phyloP scores from a whole-genome alignment of 1,140 invertebrate genomes.

The Drosophila bocqueti region DNA sequence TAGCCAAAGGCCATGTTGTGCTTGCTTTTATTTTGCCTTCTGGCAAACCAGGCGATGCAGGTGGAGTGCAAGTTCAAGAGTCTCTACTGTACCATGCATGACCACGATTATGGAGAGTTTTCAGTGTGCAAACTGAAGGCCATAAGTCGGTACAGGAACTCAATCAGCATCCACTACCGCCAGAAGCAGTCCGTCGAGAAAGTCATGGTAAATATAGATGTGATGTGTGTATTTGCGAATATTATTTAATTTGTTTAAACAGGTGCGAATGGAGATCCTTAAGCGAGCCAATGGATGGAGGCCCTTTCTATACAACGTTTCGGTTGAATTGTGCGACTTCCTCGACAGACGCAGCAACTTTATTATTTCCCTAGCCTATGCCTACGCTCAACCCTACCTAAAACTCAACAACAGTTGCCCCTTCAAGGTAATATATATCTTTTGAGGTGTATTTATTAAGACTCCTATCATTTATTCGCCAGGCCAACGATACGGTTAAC shows the following conservation, averaged over 20 bases:
- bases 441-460: background rate
- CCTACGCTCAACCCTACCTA: background rate
- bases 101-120: background rate
- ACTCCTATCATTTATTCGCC: background rate
- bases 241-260: background rate
- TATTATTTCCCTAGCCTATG: background rate
- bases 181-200: background rate
- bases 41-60: background rate
- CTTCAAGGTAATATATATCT: background rate
- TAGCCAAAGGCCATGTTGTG: background rate
- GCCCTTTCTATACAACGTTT: background rate
- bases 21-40: background rate
- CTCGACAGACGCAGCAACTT: background rate
- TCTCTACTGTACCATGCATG: background rate
- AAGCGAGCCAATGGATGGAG: background rate
- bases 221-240: background rate
- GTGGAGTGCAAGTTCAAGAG: background rate
- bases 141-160: background rate
- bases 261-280: background rate
- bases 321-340: background rate
- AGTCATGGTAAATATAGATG: background rate
- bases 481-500: background rate
- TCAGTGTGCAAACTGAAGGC: background rate
- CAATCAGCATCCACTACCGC: background rate
- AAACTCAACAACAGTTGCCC: background rate